phyloP scores from a whole-genome alignment of 1,140 invertebrate genomes.

The Diorhabda carinulata region DNA sequence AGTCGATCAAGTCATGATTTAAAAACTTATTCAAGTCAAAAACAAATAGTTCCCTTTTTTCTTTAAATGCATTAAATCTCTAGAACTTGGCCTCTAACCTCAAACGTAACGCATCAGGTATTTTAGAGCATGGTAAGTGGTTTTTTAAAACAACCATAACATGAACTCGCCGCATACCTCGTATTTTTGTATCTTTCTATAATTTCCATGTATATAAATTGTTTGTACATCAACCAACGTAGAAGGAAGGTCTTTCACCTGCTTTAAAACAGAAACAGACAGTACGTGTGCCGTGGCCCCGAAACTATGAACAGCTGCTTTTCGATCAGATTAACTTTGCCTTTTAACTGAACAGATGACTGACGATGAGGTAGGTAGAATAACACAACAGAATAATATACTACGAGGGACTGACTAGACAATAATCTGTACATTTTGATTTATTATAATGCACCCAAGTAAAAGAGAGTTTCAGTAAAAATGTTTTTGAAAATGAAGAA shows the following conservation, averaged over 20 bases:
- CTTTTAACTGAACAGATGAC: constrained; percentile 16
- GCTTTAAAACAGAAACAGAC: not conserved
- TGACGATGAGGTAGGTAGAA: not conserved
- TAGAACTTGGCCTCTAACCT: not conserved
- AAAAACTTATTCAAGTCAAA: too few species aligned
- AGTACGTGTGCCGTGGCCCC: not conserved
- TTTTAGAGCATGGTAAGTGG: not conserved
- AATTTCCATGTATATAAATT: not conserved
- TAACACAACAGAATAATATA: not conserved
- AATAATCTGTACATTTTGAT: too few species aligned
- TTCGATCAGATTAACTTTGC: constrained; percentile 8
- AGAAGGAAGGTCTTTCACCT: constrained; percentile 11
- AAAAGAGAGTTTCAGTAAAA: too few species aligned
- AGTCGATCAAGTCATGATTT: too few species aligned
- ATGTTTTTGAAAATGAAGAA: too few species aligned
- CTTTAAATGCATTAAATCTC: too few species aligned
- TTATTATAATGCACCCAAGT: too few species aligned
- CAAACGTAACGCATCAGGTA: not conserved
- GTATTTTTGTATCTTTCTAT: not conserved
- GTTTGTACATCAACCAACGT: not conserved
- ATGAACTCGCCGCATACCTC: not conserved
- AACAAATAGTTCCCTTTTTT: too few species aligned
- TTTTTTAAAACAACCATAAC: not conserved
- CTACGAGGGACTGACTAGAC: too few species aligned
- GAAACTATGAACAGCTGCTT: not conserved